These are phyloP conservation scores for Oegoconia quadripuncta DNA, from an alignment of 2,888 invertebrate species.

Conservation along the genomic window DNA sequence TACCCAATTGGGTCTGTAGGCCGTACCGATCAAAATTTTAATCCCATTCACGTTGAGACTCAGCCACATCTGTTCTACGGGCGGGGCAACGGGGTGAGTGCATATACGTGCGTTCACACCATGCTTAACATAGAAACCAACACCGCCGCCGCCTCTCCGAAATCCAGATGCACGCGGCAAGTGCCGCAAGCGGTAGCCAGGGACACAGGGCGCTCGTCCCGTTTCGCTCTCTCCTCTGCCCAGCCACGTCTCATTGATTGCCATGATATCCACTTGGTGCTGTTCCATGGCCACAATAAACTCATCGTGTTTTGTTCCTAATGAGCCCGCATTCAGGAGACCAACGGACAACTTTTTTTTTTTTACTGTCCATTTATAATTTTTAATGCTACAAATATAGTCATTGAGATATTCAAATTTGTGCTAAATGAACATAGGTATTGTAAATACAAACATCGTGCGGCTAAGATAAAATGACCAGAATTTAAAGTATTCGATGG, in stretches of 20 bases:
- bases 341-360: conserved; percentile 15
- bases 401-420: too few relatives aligned
- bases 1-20: conserved; percentile 1
- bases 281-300: conserved; percentile 7
- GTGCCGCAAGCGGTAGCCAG: conserved; percentile 17
- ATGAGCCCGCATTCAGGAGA: conserved; percentile 19
- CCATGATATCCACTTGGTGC: conserved; percentile 14
- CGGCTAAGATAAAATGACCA: too few relatives aligned
- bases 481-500: too few relatives aligned
- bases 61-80: conserved; percentile 9
- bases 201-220: conserved; percentile 13
- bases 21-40: conserved; percentile 1
- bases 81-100: neutral
- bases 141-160: conserved; percentile 14
- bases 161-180: conserved; percentile 9
- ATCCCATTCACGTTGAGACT: neutral
- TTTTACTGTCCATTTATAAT: neutral
- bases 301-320: conserved; percentile 18
- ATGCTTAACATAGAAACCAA: conserved; percentile 18
- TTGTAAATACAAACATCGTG: too few relatives aligned
- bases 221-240: conserved; percentile 14
- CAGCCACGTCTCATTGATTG: conserved; percentile 26
- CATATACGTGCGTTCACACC: neutral
- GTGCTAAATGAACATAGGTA: too few relatives aligned
- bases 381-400: too few relatives aligned